Evolutionary conservation across 2,113 vertebrate genomes (phyloP).

Genomic region (Brachyhypopomus gauderio): DNA sequence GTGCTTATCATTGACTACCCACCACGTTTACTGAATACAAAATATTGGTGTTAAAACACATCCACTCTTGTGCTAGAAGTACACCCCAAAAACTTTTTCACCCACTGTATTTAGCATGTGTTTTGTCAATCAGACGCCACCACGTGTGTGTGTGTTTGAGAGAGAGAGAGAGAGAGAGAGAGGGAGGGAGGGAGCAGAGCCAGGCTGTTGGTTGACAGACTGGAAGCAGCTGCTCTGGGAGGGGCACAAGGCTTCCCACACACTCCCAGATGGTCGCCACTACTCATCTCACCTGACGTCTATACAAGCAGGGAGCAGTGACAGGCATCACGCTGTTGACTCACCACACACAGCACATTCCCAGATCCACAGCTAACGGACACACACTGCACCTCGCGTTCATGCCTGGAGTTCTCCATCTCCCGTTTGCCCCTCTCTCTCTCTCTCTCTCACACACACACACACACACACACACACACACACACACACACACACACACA

Average conservation of each 20-base stretch:
- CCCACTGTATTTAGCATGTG: background rate
- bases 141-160: background rate
- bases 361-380: slow-evolving; percentile 38
- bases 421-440: background rate
- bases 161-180: background rate
- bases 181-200: slow-evolving; percentile 46
- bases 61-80: background rate
- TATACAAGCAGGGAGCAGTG: slow-evolving; percentile 45
- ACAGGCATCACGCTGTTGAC: slow-evolving; percentile 47
- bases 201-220: slow-evolving; percentile 69
- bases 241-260: slow-evolving; percentile 53
- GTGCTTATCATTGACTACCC: too few species aligned
- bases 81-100: background rate
- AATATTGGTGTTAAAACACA: background rate
- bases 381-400: slow-evolving; percentile 24
- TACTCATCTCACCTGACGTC: slow-evolving; percentile 56
- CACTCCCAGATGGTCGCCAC: slow-evolving; percentile 51
- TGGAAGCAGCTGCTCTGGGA: slow-evolving; percentile 75
- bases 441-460: background rate
- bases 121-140: slow-evolving; percentile 6
- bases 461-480: background rate
- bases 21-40: too few species aligned
- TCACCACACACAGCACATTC: slow-evolving; percentile 28
- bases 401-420: background rate
- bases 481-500: too few species aligned